Percentiles rank a stretch among this genome's conserved stretches.
Evolutionary conservation across 2,113 vertebrate genomes (phyloP).

Genomic region (Spea bombifrons): DNA sequence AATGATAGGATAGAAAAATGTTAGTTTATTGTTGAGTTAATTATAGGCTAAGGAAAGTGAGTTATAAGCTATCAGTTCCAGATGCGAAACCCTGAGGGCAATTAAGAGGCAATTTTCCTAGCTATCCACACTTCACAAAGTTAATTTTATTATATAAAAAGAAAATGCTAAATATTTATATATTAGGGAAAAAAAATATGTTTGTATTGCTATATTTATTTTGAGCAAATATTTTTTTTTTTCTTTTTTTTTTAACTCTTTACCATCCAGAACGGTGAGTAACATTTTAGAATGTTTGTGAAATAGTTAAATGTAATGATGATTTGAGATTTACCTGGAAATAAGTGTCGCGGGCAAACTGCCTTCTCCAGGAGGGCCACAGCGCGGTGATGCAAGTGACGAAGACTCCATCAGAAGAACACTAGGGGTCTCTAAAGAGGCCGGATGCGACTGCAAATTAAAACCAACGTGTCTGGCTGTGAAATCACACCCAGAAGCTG

Average conservation of each 20-base stretch:
- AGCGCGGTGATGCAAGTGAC: not conserved
- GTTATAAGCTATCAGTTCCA: not conserved
- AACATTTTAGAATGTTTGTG: too few relatives aligned
- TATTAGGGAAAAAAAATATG: not conserved
- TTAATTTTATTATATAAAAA: too few relatives aligned
- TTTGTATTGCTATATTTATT: too few relatives aligned
- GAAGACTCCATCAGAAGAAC: not conserved
- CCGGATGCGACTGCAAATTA: constrained; percentile 29
- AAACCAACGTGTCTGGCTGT: not conserved
- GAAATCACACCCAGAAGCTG: not conserved
- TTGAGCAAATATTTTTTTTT: too few relatives aligned
- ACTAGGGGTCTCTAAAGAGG: constrained; percentile 14
- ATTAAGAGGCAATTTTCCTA: not conserved
- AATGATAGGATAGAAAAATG: not conserved
- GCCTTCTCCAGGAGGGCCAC: constrained; percentile 4
- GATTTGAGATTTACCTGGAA: too few relatives aligned
- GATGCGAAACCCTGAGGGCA: not conserved
- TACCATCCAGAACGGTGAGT: too few relatives aligned
- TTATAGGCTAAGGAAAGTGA: not conserved
- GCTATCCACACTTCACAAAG: not conserved
- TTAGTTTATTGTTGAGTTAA: not conserved
- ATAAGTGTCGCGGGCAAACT: not conserved
- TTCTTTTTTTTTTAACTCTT: too few relatives aligned
- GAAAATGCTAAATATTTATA: not conserved
- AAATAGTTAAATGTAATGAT: too few relatives aligned